Evolutionary conservation across 2,113 vertebrate genomes (phyloP).

Genomic region (sheep (Ovis aries)): DNA sequence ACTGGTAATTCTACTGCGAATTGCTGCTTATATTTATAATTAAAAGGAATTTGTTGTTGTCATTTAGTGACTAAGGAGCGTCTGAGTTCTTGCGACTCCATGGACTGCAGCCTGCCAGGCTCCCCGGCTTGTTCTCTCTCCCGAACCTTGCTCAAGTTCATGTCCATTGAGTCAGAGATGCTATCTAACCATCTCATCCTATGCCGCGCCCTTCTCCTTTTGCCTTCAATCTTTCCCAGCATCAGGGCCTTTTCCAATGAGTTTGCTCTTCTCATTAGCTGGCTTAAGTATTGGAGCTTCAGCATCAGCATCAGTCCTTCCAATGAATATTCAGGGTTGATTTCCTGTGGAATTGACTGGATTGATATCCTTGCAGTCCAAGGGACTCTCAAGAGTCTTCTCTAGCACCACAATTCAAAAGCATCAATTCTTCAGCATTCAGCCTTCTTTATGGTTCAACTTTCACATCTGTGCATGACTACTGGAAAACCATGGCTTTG

Average conservation of each 20-base stretch:
- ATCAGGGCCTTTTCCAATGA: neutral
- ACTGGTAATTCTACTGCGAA: neutral
- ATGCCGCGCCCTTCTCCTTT: neutral
- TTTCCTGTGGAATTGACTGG: neutral
- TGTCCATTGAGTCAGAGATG: neutral
- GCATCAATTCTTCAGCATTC: neutral
- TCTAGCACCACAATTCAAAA: neutral
- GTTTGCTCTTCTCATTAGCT: neutral
- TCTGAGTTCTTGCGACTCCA: neutral
- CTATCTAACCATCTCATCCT: neutral
- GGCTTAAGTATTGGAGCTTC: neutral
- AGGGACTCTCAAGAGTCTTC: neutral
- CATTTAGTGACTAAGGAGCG: neutral
- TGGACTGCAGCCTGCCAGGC: neutral
- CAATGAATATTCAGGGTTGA: neutral
- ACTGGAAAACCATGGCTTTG: neutral
- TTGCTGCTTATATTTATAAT: neutral
- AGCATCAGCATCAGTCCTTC: neutral
- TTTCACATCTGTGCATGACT: neutral
- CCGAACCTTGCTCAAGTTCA: neutral
- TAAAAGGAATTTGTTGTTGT: neutral
- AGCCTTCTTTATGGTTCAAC: neutral
- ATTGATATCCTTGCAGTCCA: neutral
- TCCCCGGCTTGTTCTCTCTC: neutral
- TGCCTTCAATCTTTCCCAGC: neutral